Evolutionary conservation across 2,888 invertebrate genomes (phyloP).

Genomic region (Agrotis puta): DNA sequence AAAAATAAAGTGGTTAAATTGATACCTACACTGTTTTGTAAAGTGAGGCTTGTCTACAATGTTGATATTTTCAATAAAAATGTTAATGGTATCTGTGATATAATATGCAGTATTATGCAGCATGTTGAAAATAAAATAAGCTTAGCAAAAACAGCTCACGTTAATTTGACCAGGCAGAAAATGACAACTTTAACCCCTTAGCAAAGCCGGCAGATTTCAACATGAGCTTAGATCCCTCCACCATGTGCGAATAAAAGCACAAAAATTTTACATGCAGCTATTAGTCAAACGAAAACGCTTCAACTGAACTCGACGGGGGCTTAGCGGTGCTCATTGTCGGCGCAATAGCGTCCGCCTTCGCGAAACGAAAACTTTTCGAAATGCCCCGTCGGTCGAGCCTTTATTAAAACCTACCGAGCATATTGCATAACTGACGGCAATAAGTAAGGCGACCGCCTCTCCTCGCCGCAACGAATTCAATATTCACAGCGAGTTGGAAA

Average conservation of each 20-base stretch:
- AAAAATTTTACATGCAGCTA: slow-evolving; percentile 74
- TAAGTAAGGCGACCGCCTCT: slow-evolving; percentile 88
- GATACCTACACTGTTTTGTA: neutral
- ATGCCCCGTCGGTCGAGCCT: slow-evolving; percentile 84
- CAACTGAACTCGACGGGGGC: slow-evolving; percentile 76
- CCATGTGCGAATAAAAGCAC: slow-evolving; percentile 63
- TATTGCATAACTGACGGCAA: slow-evolving; percentile 89
- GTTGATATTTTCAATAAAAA: neutral
- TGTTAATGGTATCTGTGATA: neutral
- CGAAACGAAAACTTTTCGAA: slow-evolving; percentile 89
- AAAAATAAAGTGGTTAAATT: neutral
- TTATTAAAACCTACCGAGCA: slow-evolving; percentile 89
- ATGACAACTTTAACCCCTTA: slow-evolving; percentile 34
- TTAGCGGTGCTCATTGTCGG: slow-evolving; percentile 83
- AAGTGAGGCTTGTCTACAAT: neutral
- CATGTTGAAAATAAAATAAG: neutral
- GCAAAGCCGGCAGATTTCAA: slow-evolving; percentile 29
- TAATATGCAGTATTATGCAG: neutral
- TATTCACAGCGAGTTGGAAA: slow-evolving; percentile 89
- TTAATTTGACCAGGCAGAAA: slow-evolving; percentile 23
- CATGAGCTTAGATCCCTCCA: slow-evolving; percentile 50
- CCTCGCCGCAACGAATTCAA: slow-evolving; percentile 88
- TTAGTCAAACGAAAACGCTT: slow-evolving; percentile 78
- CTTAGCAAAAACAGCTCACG: neutral
- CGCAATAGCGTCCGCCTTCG: slow-evolving; percentile 85